phyloP scores from a whole-genome alignment of 2,888 invertebrate species.

The Parnassius mnemosyne region DNA sequence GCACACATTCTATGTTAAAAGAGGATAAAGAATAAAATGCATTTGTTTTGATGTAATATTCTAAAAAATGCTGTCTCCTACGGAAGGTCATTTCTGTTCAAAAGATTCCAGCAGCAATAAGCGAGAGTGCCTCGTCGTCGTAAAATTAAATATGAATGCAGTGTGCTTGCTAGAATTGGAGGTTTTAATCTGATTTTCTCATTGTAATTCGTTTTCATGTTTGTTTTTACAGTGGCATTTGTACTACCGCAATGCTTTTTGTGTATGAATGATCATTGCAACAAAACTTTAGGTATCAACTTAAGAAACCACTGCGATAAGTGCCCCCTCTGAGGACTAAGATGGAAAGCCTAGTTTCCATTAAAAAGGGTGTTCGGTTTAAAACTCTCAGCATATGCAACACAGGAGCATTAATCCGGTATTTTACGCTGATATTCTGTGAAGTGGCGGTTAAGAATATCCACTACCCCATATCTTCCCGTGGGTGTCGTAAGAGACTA shows the following conservation, averaged over 20 bases:
- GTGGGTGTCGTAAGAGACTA: no score
- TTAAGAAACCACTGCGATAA: no score
- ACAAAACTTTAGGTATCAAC: no score
- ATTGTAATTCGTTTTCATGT: slow-evolving; percentile 19
- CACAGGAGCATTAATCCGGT: no score
- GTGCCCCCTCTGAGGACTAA: no score
- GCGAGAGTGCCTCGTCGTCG: slow-evolving; percentile 28
- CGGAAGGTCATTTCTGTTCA: slow-evolving; percentile 21
- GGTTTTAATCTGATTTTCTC: slow-evolving; percentile 26
- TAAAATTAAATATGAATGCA: slow-evolving; percentile 31
- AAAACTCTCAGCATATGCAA: no score
- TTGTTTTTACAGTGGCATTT: slow-evolving; percentile 12
- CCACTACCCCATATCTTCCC: no score
- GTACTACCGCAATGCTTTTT: slow-evolving; percentile 14
- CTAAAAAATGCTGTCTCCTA: slow-evolving; percentile 17
- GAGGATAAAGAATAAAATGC: slow-evolving; percentile 1
- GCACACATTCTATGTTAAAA: no score
- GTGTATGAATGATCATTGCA: slow-evolving; percentile 23
- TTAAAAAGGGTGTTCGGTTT: no score
- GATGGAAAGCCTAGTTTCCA: no score
- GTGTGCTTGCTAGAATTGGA: slow-evolving; percentile 21
- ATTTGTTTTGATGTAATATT: slow-evolving; percentile 22
- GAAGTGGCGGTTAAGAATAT: no score
- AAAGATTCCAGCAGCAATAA: slow-evolving; percentile 36
- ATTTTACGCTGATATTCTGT: no score